Percentiles rank a stretch among this genome's conserved stretches.
phyloP scores from a whole-genome alignment of 2,888 invertebrate species.

The Ctena decussata region DNA sequence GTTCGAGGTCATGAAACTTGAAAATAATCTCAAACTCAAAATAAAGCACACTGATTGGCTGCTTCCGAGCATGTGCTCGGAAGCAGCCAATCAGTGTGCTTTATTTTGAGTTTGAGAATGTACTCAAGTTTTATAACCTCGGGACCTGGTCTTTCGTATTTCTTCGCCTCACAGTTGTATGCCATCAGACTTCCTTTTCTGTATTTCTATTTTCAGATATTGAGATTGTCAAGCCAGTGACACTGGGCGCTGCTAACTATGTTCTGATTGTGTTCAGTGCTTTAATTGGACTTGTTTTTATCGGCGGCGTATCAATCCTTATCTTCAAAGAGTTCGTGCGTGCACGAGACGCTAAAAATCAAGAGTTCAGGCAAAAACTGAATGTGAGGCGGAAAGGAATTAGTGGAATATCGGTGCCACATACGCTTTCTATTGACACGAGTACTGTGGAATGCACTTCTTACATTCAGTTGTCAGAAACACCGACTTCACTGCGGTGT shows the following conservation, averaged over 20 bases:
- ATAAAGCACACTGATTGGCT: no score
- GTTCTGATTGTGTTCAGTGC: constrained; percentile 58
- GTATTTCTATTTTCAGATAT: constrained; percentile 51
- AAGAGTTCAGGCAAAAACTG: constrained; percentile 56
- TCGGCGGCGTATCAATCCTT: constrained; percentile 50
- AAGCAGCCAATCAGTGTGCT: no score
- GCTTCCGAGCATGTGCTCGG: no score
- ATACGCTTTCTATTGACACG: constrained; percentile 21
- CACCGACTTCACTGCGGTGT: constrained; percentile 64
- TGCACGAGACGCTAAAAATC: constrained; percentile 34
- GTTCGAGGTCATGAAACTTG: no score
- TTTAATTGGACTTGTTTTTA: constrained; percentile 45
- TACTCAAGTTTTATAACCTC: no score
- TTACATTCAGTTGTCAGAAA: constrained; percentile 64
- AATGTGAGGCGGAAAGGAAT: constrained; percentile 65
- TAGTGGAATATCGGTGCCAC: constrained; percentile 52
- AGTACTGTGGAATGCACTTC: constrained; percentile 62
- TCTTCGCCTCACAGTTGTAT: no score
- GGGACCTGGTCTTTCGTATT: no score
- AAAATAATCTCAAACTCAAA: no score
- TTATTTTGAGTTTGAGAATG: no score
- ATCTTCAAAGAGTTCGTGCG: constrained; percentile 55
- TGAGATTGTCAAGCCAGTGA: constrained; percentile 53
- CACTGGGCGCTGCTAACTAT: constrained; percentile 60
- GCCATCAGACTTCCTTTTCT: no score